phyloP scores from a whole-genome alignment of 1,140 invertebrate species.

The Drosophila micromelanica region DNA sequence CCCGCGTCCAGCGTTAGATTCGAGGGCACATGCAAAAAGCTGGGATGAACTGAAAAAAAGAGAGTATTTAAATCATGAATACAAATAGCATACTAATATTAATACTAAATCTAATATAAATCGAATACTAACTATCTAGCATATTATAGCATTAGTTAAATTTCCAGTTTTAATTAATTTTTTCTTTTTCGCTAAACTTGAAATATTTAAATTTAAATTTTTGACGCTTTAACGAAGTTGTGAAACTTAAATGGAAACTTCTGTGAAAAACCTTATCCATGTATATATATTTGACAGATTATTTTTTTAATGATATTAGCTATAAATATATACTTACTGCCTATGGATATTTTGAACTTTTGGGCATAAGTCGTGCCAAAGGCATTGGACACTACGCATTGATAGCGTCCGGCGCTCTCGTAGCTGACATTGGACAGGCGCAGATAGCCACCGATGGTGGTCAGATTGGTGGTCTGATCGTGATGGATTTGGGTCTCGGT shows the following conservation, averaged over 20 bases:
- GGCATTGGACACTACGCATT: constrained; percentile 95
- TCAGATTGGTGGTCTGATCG: constrained; percentile 72
- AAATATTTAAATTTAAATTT: too few relatives aligned
- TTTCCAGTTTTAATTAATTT: too few relatives aligned
- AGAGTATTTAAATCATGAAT: not conserved
- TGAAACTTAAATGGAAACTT: too few relatives aligned
- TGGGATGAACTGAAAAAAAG: constrained; percentile 90
- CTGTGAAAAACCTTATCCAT: too few relatives aligned
- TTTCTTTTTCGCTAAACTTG: too few relatives aligned
- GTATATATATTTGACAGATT: too few relatives aligned
- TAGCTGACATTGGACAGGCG: constrained; percentile 70
- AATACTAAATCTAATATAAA: too few relatives aligned
- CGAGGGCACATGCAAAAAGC: constrained; percentile 92
- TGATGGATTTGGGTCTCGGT: constrained; percentile 79
- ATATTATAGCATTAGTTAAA: too few relatives aligned
- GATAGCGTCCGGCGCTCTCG: constrained; percentile 92
- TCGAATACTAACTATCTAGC: too few relatives aligned
- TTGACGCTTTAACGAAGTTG: too few relatives aligned
- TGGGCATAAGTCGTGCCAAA: constrained; percentile 95
- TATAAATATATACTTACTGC: constrained; percentile 86
- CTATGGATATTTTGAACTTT: constrained; percentile 93
- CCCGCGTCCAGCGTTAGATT: constrained; percentile 94
- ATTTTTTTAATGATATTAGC: too few relatives aligned
- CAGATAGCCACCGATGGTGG: constrained; percentile 73
- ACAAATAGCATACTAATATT: too few relatives aligned